Evolutionary conservation across 2,888 invertebrate species (phyloP).

Genomic region (Nezara viridula): DNA sequence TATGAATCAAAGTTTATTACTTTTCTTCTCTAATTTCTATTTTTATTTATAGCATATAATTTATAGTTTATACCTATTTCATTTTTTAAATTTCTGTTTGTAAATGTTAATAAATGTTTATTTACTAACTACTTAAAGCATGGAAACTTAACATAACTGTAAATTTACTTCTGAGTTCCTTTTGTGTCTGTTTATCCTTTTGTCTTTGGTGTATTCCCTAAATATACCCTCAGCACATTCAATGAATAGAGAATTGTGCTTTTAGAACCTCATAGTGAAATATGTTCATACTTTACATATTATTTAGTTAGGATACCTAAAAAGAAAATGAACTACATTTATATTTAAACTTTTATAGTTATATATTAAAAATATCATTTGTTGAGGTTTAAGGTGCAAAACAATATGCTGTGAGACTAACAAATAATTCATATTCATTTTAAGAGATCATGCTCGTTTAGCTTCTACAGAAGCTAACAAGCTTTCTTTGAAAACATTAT

Average conservation of each 20-base stretch:
- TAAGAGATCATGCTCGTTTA: background rate
- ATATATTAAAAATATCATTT: too few relatives aligned
- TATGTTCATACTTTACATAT: background rate
- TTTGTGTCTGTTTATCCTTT: slow-evolving; percentile 30
- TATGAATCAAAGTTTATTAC: slow-evolving; percentile 18
- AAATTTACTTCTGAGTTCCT: slow-evolving; percentile 28
- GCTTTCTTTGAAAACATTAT: background rate
- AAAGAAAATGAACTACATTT: slow-evolving; percentile 12
- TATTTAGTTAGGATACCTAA: background rate
- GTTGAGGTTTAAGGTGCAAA: background rate
- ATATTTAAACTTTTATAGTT: background rate
- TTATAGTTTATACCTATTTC: slow-evolving; percentile 22
- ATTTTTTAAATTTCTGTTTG: slow-evolving; percentile 36
- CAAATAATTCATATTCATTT: background rate
- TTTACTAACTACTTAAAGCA: slow-evolving; percentile 30
- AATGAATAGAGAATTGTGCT: slow-evolving; percentile 33
- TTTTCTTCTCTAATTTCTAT: slow-evolving; percentile 16
- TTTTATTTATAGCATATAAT: background rate
- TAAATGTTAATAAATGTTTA: slow-evolving; percentile 21
- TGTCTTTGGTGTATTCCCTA: slow-evolving; percentile 34
- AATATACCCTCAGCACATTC: slow-evolving; percentile 35
- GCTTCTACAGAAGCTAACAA: background rate
- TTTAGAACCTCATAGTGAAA: background rate
- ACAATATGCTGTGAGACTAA: background rate
- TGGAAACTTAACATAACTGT: slow-evolving; percentile 6